Conservation (phyloP, 2,888 invertebrate species). For the Rotaria macrura region DNA sequence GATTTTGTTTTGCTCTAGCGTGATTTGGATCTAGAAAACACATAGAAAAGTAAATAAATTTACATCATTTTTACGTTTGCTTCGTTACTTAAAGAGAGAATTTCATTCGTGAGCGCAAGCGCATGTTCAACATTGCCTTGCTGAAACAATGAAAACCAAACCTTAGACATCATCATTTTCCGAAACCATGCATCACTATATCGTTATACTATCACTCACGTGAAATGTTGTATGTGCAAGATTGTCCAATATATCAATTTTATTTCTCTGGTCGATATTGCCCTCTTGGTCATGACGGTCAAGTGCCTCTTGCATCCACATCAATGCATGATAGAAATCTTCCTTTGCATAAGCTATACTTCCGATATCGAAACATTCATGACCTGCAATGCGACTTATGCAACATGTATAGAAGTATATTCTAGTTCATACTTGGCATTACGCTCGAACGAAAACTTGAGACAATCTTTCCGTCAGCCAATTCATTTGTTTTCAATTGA, state of each 20-base stretch:
- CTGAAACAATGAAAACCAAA: constrained; percentile 39
- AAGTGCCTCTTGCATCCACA: constrained; percentile 89
- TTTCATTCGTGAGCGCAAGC: constrained; percentile 67
- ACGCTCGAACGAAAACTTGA: not conserved
- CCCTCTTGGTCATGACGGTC: constrained; percentile 57
- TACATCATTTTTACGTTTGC: constrained; percentile 35
- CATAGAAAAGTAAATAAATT: not conserved
- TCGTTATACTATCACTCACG: constrained; percentile 8
- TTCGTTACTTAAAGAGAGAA: constrained; percentile 59
- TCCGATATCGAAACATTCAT: constrained; percentile 90
- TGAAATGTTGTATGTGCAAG: constrained; percentile 36
- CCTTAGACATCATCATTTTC: no score
- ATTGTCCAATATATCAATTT: constrained; percentile 40
- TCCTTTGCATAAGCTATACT: constrained; percentile 79
- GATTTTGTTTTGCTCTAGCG: constrained; percentile 74
- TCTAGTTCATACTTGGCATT: not conserved
- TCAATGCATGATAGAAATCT: constrained; percentile 78
- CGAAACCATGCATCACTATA: no score
- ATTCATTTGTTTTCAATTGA: not conserved
- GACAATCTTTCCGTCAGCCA: not conserved
- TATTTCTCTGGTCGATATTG: constrained; percentile 35
- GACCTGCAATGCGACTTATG: constrained; percentile 54
- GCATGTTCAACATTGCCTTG: constrained; percentile 75
- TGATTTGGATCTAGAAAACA: constrained; percentile 55
- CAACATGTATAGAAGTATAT: not conserved